These are phyloP conservation scores for Labeo rohita DNA, from an alignment of 2,113 vertebrate species.

Conservation along the genomic window DNA sequence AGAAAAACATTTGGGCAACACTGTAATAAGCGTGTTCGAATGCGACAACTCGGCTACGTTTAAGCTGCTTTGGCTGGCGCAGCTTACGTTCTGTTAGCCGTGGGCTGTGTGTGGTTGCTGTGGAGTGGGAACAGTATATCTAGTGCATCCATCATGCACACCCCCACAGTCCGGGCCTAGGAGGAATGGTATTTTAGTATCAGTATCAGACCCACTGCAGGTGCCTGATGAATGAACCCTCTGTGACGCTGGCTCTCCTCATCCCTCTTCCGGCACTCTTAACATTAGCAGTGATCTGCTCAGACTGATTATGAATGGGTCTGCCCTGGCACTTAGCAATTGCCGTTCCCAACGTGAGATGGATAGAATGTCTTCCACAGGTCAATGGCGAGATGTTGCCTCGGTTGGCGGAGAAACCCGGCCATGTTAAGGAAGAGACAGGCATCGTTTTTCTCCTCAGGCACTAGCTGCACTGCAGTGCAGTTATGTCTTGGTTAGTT, in stretches of 20 bases:
- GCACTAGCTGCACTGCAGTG: constrained; percentile 2
- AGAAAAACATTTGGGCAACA: neutral
- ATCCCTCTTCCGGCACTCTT: constrained; percentile 49
- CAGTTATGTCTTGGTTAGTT: constrained; percentile 33
- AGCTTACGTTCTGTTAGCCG: neutral
- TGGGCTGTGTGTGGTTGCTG: constrained; percentile 35
- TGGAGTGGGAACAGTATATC: constrained; percentile 51
- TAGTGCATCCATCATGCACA: constrained; percentile 56
- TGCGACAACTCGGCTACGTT: neutral
- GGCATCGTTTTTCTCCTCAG: constrained; percentile 12
- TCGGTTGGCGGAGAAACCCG: neutral
- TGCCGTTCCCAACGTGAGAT: constrained; percentile 40
- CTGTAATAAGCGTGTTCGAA: neutral
- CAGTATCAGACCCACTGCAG: constrained; percentile 54
- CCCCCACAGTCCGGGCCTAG: constrained; percentile 39
- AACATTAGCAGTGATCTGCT: constrained; percentile 58
- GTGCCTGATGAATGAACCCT: constrained; percentile 59
- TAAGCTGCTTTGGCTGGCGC: neutral
- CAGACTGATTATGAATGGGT: constrained; percentile 52
- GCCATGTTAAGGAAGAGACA: constrained; percentile 28
- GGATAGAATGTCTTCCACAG: constrained; percentile 41
- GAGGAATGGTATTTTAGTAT: constrained; percentile 48
- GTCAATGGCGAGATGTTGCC: constrained; percentile 40
- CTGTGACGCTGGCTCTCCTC: constrained; percentile 47
- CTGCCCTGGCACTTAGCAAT: constrained; percentile 36